A percentile compares a stretch with the other conserved stretches of the same genome.
Conservation (phyloP, 1,140 invertebrate genomes). For the Pygmarrhopalites habei region DNA sequence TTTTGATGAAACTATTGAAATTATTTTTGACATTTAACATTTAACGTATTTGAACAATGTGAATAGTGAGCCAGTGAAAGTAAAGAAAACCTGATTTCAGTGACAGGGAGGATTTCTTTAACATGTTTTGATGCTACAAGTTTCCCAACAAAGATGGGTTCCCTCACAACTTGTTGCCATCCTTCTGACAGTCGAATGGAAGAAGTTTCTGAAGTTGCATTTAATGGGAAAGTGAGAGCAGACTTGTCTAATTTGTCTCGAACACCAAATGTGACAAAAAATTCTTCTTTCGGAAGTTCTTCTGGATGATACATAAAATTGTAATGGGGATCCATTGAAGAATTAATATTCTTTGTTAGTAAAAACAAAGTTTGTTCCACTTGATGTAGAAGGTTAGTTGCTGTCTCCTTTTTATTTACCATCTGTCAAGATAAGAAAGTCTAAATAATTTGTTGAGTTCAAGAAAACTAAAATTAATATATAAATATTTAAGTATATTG, state of each 20-base stretch:
- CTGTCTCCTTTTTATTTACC: too few species aligned
- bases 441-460: too few species aligned
- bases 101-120: background rate
- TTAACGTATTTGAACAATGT: too few species aligned
- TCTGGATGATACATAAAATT: too few species aligned
- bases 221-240: background rate
- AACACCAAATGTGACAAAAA: too few species aligned
- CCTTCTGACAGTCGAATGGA: slow-evolving; percentile 14
- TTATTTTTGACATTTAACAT: too few species aligned
- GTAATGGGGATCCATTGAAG: too few species aligned
- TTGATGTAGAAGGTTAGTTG: too few species aligned
- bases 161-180: slow-evolving; percentile 5
- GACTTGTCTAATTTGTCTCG: background rate
- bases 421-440: background rate
- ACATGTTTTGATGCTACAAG: slow-evolving; percentile 7
- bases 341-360: background rate
- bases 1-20: too few species aligned
- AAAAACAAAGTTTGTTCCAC: background rate
- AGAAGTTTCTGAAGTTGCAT: slow-evolving; percentile 1
- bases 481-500: background rate
- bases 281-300: too few species aligned
- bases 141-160: slow-evolving; percentile 1
- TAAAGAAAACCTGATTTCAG: background rate
- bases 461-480: too few species aligned
- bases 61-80: too few species aligned